Conservation (phyloP, 2,113 vertebrate species). For the Hyperopisus bebe region DNA sequence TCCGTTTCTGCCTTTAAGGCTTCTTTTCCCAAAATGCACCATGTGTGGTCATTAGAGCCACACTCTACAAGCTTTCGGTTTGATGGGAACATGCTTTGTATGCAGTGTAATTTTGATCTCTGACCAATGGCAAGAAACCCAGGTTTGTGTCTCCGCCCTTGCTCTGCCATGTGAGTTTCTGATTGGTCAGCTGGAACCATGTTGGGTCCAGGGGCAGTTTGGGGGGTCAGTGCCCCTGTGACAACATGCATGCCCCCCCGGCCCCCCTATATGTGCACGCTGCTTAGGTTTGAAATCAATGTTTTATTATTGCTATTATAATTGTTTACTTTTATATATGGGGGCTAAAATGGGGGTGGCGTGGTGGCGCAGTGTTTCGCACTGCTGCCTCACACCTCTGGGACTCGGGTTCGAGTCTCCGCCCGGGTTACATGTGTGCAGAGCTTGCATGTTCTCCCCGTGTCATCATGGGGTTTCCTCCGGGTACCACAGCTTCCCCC, state of each 20-base stretch:
- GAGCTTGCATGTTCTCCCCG: too few species aligned
- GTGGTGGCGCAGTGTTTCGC: too few species aligned
- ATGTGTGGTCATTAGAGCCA: background rate
- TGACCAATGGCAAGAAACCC: background rate
- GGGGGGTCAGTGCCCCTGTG: background rate
- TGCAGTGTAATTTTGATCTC: background rate
- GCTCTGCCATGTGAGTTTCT: background rate
- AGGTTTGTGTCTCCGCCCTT: background rate
- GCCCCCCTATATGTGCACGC: background rate
- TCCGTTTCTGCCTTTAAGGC: background rate
- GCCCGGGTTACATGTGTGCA: too few species aligned
- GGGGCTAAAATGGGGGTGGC: too few species aligned
- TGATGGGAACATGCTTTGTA: background rate
- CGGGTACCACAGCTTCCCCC: too few species aligned
- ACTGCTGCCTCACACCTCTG: too few species aligned
- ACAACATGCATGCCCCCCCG: background rate
- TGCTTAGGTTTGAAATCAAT: background rate
- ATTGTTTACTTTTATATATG: background rate
- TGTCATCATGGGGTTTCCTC: too few species aligned
- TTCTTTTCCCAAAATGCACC: background rate
- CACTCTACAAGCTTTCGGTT: background rate
- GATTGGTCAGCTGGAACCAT: background rate
- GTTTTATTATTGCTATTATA: background rate
- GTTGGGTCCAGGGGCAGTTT: background rate
- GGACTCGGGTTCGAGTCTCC: too few species aligned